These are phyloP conservation scores for Archocentrus centrarchus DNA, from an alignment of 2,113 vertebrate species.

Conservation along the genomic window DNA sequence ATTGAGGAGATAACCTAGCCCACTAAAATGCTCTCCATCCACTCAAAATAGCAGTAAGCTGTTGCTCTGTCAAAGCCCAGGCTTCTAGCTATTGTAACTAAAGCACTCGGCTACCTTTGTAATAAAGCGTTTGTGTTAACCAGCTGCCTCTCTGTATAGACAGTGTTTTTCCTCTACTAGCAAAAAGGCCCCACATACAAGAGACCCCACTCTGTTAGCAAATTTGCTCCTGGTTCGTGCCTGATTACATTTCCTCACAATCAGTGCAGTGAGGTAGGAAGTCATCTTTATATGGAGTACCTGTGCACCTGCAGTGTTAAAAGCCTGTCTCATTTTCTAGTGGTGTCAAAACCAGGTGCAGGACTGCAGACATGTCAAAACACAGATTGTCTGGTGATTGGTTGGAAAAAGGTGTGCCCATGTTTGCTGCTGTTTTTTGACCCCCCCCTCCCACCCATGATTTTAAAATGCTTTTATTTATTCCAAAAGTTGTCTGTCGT, in stretches of 20 bases:
- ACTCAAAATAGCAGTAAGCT: background rate
- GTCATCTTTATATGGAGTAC: conserved; percentile 26
- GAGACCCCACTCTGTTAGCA: background rate
- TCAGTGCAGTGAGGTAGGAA: conserved; percentile 38
- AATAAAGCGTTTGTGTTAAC: conserved; percentile 5
- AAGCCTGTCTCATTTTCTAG: conserved; percentile 31
- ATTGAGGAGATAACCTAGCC: background rate
- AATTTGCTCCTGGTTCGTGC: background rate
- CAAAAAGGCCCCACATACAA: conserved; percentile 13
- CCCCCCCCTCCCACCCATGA: background rate
- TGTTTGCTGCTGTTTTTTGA: background rate
- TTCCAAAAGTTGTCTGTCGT: background rate
- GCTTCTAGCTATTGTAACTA: conserved; percentile 9
- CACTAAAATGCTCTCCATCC: background rate
- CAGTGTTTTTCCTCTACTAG: conserved; percentile 1
- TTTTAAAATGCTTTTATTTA: conserved; percentile 6
- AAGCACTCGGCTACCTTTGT: conserved; percentile 17
- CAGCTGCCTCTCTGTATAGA: conserved; percentile 10
- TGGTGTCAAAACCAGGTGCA: conserved; percentile 33
- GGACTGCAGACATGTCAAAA: background rate
- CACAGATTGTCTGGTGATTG: background rate
- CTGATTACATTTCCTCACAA: conserved; percentile 32
- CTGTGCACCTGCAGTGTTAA: conserved; percentile 47
- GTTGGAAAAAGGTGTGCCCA: background rate
- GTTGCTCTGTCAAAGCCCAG: conserved; percentile 7